Conservation (phyloP, 2,888 invertebrate genomes). For the Patella caerulea region DNA sequence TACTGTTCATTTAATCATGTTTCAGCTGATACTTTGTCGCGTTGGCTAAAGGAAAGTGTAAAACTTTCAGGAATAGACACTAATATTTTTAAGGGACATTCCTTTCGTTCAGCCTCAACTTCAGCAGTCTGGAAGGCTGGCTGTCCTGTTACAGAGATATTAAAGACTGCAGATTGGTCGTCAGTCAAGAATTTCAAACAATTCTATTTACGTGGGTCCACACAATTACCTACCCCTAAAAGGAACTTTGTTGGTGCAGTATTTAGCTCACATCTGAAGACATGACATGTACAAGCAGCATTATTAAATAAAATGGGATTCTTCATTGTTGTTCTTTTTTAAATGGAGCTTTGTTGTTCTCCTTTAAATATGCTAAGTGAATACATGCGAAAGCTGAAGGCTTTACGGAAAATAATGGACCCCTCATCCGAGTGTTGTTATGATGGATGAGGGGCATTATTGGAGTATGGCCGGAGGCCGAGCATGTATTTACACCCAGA, state of each 20-base stretch:
- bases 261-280: too few species aligned
- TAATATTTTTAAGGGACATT: slow-evolving; percentile 14
- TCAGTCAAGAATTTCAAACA: slow-evolving; percentile 21
- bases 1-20: too few species aligned
- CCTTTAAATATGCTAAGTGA: neutral
- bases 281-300: too few species aligned
- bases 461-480: neutral
- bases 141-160: too few species aligned
- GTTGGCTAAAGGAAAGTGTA: neutral
- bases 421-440: neutral
- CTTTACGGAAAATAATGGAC: slow-evolving; percentile 24
- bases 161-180: slow-evolving; percentile 26
- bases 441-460: neutral
- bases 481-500: neutral
- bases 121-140: too few species aligned
- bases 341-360: neutral
- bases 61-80: slow-evolving; percentile 17
- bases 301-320: too few species aligned
- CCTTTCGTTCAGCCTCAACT: too few species aligned
- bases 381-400: slow-evolving; percentile 25
- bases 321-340: neutral
- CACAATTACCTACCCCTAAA: too few species aligned
- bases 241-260: too few species aligned
- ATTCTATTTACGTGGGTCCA: slow-evolving; percentile 13
- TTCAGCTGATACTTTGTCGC: too few species aligned